Evolutionary conservation across 1,140 invertebrate genomes (phyloP), one percentile per base, ranked within the genome.

Genomic region (Brachystomella parvula): DNA sequence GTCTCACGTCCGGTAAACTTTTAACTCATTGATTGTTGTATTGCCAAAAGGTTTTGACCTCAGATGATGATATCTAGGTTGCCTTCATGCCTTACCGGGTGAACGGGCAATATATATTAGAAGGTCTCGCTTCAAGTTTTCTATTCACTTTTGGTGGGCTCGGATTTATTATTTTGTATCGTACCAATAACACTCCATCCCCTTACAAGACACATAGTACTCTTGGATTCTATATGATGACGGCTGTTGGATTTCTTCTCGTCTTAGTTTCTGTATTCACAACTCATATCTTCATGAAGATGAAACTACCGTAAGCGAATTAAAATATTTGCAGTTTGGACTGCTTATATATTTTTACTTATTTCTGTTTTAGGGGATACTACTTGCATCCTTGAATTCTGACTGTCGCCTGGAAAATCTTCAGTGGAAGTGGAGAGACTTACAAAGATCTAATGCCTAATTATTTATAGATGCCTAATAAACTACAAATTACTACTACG

Each of bases 61-160:
- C n/a, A n/a, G 19, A 57, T 63, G 64, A 29, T 47, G 59, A 39
- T 32, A 64, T 71, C 33, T 75, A 90, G 88, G 89, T 98, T 17
- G 95, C 95, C 1, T 98, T 98, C 77, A 96, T 98, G 94, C 94
- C 94, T 0, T 96, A 97, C 77, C 81, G 96, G 73, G 94, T 98
- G 0, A 98, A 98, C 81, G 96, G 94, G 0, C 95, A 98, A 78
- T 98, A 98, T 76, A 98, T 98, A 44, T 96, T 98, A 91, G 95
- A 98, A 82, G 96, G 96, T 1, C 79, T 98, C 64, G 95, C 95
- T 17, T 93, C 94, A 29, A 95, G 92, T 79, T 98, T 98, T 76
- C 82, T 98, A 3, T 98, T 98, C 78, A 94, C 92, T 0, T 81
- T 97, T 47, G 95, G 96, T 57, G 94, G 94, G 1, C 79, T 98